These are phyloP conservation scores for Bradynema listronoti DNA, from an alignment of 1,140 invertebrate genomes.

Conservation along the genomic window DNA sequence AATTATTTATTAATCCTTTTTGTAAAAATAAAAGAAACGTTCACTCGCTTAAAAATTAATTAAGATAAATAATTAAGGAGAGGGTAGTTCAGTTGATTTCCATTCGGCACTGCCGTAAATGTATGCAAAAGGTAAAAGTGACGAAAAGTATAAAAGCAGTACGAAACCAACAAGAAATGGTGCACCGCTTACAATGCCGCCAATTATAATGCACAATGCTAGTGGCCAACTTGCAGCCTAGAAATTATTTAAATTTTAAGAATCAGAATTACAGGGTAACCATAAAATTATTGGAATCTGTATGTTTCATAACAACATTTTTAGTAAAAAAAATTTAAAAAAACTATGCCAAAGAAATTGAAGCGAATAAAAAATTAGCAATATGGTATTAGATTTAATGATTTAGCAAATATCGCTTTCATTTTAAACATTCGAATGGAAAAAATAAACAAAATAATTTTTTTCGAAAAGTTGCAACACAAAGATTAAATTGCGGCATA, in stretches of 20 bases:
- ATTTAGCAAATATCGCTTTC: neutral
- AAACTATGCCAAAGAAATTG: neutral
- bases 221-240: conserved; percentile 28
- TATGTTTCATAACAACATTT: neutral
- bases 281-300: neutral
- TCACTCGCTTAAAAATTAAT: no score
- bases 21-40: no score
- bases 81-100: conserved; percentile 27
- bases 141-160: conserved; percentile 20
- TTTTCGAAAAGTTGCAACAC: neutral
- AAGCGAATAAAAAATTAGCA: neutral
- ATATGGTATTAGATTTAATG: neutral
- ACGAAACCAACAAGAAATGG: conserved; percentile 26
- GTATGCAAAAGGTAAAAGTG: conserved; percentile 33
- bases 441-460: neutral
- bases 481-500: neutral
- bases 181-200: conserved; percentile 22
- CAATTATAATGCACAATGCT: conserved; percentile 29
- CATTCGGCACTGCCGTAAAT: conserved; percentile 29
- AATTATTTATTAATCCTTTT: no score
- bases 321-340: neutral
- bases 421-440: neutral
- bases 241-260: conserved; percentile 17
- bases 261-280: no score
- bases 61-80: neutral